These are phyloP conservation scores for Paramisgurnus dabryanus DNA, from an alignment of 2,113 vertebrate genomes.

Conservation along the genomic window DNA sequence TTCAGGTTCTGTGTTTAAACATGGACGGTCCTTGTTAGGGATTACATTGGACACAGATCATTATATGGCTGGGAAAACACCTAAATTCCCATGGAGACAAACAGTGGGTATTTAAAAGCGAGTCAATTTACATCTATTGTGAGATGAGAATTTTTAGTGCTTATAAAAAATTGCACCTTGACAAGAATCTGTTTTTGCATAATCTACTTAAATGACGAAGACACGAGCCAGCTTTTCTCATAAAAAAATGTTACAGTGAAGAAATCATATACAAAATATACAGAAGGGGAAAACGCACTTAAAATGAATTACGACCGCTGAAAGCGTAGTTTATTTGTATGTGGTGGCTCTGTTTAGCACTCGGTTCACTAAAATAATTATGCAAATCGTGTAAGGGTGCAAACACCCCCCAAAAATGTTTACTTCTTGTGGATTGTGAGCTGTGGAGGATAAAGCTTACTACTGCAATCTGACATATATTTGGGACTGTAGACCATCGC, in stretches of 20 bases:
- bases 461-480: no score
- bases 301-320: no score
- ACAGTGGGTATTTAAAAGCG: no score
- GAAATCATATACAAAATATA: background rate
- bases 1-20: constrained; percentile 17
- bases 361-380: no score
- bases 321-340: no score
- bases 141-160: background rate
- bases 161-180: background rate
- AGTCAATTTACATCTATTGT: constrained; percentile 1
- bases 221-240: background rate
- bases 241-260: background rate
- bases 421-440: no score
- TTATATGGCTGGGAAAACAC: constrained; percentile 14
- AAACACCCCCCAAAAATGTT: no score
- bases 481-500: no score
- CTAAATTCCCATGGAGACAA: background rate
- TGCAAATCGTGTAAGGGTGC: no score
- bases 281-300: background rate
- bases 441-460: no score
- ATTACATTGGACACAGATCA: background rate
- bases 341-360: no score
- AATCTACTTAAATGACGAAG: background rate
- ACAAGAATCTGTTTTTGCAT: background rate
- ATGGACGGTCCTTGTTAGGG: constrained; percentile 6